phyloP scores from a whole-genome alignment of 2,888 invertebrate genomes.

The Limenitis arthemis region DNA sequence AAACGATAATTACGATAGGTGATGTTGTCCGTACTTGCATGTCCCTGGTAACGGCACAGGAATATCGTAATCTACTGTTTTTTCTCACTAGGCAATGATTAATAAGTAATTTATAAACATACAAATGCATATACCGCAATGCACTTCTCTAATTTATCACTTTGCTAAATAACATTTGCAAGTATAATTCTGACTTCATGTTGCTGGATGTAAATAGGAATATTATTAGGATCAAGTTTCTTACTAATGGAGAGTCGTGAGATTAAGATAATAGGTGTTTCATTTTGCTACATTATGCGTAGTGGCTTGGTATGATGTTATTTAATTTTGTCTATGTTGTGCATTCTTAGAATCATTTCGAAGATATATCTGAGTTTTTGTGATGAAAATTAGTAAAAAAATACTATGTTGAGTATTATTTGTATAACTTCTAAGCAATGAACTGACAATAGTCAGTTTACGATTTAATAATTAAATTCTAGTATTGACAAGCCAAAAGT shows the following conservation, averaged over 20 bases:
- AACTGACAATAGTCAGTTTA: too few relatives aligned
- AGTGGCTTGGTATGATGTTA: neutral
- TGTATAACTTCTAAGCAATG: too few relatives aligned
- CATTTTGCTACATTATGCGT: slow-evolving; percentile 3
- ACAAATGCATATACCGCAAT: slow-evolving; percentile 5
- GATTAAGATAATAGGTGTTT: slow-evolving; percentile 14
- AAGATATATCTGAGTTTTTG: neutral
- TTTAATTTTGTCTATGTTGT: neutral
- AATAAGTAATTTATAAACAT: neutral
- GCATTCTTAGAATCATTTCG: neutral
- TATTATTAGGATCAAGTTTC: slow-evolving; percentile 16
- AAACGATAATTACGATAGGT: too few relatives aligned
- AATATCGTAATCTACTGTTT: too few relatives aligned
- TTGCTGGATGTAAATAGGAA: slow-evolving; percentile 11
- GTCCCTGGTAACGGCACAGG: too few relatives aligned
- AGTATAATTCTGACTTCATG: slow-evolving; percentile 16
- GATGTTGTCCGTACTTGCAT: too few relatives aligned
- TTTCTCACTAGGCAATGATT: too few relatives aligned
- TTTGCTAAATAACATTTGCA: slow-evolving; percentile 13
- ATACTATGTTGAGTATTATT: too few relatives aligned
- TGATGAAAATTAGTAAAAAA: too few relatives aligned
- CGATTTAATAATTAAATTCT: too few relatives aligned
- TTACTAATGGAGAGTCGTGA: slow-evolving; percentile 16
- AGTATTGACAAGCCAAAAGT: too few relatives aligned
- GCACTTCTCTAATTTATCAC: slow-evolving; percentile 10